These are phyloP conservation scores for Laticauda laticaudata DNA, from an alignment of 2,113 vertebrate genomes.

Conservation along the genomic window DNA sequence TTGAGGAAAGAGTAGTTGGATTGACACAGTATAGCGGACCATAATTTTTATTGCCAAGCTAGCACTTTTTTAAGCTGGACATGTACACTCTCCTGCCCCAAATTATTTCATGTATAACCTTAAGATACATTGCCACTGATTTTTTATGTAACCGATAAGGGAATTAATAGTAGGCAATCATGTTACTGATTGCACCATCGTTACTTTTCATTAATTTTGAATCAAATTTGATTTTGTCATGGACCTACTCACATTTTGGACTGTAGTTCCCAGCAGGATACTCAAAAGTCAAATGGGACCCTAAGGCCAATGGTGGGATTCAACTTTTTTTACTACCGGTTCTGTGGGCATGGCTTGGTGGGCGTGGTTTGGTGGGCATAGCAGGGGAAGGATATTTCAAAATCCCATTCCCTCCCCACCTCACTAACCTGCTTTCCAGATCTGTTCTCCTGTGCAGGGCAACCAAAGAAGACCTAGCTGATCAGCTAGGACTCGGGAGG, in stretches of 20 bases:
- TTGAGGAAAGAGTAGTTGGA: neutral
- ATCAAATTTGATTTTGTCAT: neutral
- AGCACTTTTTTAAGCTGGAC: neutral
- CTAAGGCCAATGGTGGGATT: neutral
- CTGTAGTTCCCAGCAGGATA: neutral
- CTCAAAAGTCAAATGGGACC: neutral
- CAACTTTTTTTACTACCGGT: too few relatives aligned
- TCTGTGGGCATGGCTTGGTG: too few relatives aligned
- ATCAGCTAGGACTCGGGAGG: too few relatives aligned
- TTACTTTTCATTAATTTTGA: neutral
- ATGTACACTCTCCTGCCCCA: neutral
- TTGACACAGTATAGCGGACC: neutral
- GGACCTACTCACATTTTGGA: neutral
- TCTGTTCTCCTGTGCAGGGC: too few relatives aligned
- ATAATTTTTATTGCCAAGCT: neutral
- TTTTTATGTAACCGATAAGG: neutral
- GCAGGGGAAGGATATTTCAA: too few relatives aligned
- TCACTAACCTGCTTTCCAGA: too few relatives aligned
- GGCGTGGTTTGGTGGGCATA: too few relatives aligned
- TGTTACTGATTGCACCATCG: neutral
- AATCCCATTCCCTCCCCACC: too few relatives aligned
- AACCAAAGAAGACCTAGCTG: too few relatives aligned
- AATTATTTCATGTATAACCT: neutral
- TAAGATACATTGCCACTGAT: neutral
- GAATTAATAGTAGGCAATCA: neutral